Evolutionary conservation across 1,140 invertebrate species (phyloP), one percentile per base, ranked within the genome.

Genomic region (Hyles vespertilio): DNA sequence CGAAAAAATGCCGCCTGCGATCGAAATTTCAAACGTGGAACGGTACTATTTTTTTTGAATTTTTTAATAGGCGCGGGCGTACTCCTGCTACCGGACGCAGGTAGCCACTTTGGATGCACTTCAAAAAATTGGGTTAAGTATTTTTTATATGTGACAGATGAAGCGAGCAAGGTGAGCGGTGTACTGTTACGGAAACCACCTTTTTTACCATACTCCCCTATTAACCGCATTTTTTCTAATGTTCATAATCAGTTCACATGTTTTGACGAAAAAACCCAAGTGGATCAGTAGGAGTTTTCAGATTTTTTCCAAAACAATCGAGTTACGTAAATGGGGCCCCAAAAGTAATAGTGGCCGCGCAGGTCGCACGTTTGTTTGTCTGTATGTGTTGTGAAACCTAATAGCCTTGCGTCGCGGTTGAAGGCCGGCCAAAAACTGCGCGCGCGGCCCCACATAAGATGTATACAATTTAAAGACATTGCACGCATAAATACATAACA

Each of bases 51-150:
- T 32, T 12, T 46, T 47, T 47, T 32, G 22, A 22, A 22, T 32
- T 48, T 34, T 8, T 36, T 54, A 44, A 44, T 56, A 47, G 54
- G 34, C 53, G 64, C 68, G 81, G 78, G 77, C 72, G 74, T 68
- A 67, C 68, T 69, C 65, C 71, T 69, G 79, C 80, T 82, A 81
- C 75, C 67, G 79, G 74, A 63, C 71, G 80, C 81, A 86, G 83
- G 80, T 81, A 79, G 63, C 34, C 68, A 78, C 84, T 84, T 81
- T 83, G 73, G 61, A 62, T 63, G 67, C 58, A 65, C 68, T 65
- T 73, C 74, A 74, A 69, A 66, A 79, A 87, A 87, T 84, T 86
- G 81, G 84, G 84, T 84, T 87, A 84, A 77, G 62, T 69, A 78
- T 84, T 82, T 87, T 78, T 74, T 58, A 32, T 56, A 34, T 65